A percentile compares a stretch with the other conserved stretches of the same genome.
Conservation (phyloP, 2,888 invertebrate genomes). For the Parnassius apollo region DNA sequence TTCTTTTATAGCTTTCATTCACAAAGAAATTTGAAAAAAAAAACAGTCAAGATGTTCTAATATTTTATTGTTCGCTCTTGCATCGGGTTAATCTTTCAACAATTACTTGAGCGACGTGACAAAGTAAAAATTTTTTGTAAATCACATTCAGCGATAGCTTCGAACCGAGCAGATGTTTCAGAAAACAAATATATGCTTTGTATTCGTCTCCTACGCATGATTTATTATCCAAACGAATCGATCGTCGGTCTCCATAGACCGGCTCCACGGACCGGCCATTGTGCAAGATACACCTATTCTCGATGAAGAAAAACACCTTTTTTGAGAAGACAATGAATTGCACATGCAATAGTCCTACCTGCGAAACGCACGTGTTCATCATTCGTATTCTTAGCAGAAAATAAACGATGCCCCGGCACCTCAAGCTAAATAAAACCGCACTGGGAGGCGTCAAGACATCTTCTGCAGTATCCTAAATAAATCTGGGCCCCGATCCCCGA, state of each 20-base stretch:
- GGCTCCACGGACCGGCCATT: conserved; percentile 54
- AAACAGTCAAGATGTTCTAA: conserved; percentile 70
- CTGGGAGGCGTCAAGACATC: conserved; percentile 40
- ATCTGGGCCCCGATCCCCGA: conserved; percentile 54
- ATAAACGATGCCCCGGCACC: conserved; percentile 48
- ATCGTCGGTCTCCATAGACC: conserved; percentile 60
- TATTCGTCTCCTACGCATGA: conserved; percentile 71
- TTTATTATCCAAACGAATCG: conserved; percentile 65
- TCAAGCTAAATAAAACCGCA: conserved; percentile 49
- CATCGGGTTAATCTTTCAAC: conserved; percentile 77
- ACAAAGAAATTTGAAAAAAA: not conserved
- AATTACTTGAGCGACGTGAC: conserved; percentile 63
- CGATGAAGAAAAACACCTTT: conserved; percentile 64
- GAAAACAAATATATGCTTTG: conserved; percentile 69
- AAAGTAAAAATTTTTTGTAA: conserved; percentile 57
- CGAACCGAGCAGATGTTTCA: conserved; percentile 69
- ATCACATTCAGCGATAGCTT: conserved; percentile 54
- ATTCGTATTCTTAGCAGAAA: conserved; percentile 61
- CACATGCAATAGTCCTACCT: conserved; percentile 74
- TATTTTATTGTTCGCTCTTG: conserved; percentile 55
- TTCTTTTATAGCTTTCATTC: conserved; percentile 2
- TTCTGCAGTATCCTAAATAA: conserved; percentile 42
- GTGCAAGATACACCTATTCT: conserved; percentile 70
- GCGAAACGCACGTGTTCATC: conserved; percentile 75
- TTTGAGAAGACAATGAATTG: conserved; percentile 62